Evolutionary conservation across 2,797 vertebrate species (phyloP).

Genomic region (Chrysocyon brachyurus): DNA sequence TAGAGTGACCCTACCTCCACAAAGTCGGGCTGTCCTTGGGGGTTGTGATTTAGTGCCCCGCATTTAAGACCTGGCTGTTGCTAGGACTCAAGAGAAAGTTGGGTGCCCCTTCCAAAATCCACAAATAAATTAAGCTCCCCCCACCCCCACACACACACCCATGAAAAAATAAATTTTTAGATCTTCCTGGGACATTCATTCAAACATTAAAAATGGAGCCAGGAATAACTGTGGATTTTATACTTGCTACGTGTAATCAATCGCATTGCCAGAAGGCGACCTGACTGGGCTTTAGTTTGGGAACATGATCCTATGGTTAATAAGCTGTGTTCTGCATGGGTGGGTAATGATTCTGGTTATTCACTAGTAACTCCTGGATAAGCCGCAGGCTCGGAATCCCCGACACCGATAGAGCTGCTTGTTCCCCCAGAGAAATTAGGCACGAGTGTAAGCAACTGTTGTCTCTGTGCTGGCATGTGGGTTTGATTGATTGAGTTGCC

Average conservation of each 20-base stretch:
- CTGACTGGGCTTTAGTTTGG: neutral
- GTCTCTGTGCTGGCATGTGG: neutral
- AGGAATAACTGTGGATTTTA: neutral
- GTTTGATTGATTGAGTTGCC: neutral
- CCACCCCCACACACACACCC: rapidly evolving
- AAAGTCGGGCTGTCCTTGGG: neutral
- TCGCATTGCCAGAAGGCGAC: constrained; percentile 31
- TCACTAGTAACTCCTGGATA: neutral
- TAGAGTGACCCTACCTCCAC: rapidly evolving
- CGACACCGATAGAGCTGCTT: neutral
- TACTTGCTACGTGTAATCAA: constrained; percentile 47
- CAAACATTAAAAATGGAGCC: constrained; percentile 38
- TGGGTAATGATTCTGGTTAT: neutral
- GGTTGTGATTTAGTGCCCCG: rapidly evolving
- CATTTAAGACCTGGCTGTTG: neutral
- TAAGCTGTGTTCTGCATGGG: constrained; percentile 4
- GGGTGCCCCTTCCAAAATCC: neutral
- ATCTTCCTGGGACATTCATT: neutral
- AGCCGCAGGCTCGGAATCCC: neutral
- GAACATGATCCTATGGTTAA: neutral
- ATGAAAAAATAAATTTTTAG: neutral
- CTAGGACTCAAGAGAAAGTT: neutral
- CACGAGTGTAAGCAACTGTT: neutral
- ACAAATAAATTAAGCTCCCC: neutral
- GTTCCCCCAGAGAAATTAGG: neutral